A percentile compares a stretch with the other conserved stretches of the same genome.
These are phyloP conservation scores for Nerophis ophidion DNA, from an alignment of 2,113 vertebrate species.

Conservation along the genomic window DNA sequence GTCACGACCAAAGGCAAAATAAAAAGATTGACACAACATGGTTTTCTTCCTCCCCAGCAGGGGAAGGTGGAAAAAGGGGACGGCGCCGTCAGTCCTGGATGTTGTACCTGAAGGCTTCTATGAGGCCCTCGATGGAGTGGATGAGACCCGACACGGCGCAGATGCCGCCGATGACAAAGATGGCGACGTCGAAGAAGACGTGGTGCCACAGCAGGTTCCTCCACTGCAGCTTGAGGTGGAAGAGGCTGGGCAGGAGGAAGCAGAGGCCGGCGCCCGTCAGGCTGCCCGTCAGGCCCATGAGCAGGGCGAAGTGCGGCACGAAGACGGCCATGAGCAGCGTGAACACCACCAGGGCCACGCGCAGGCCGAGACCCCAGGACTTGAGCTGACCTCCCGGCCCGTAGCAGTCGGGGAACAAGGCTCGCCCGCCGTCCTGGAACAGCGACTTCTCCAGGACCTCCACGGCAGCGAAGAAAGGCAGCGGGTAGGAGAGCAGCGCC, in stretches of 20 bases:
- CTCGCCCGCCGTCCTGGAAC: conserved; percentile 85
- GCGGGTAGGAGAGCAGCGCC: conserved; percentile 88
- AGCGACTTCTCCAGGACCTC: conserved; percentile 91
- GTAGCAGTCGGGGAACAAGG: conserved; percentile 87
- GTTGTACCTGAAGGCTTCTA: conserved; percentile 87
- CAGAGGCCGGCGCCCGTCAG: conserved; percentile 93
- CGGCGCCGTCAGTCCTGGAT: conserved; percentile 75
- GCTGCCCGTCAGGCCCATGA: conserved; percentile 96
- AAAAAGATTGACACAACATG: conserved; percentile 61
- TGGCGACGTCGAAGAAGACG: conserved; percentile 94
- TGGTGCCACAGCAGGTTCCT: conserved; percentile 94
- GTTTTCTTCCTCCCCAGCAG: conserved; percentile 12
- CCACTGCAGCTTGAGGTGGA: conserved; percentile 95
- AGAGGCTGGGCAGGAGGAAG: conserved; percentile 94
- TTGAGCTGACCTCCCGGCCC: conserved; percentile 82
- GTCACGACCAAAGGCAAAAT: conserved; percentile 67
- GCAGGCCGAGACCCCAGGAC: conserved; percentile 87
- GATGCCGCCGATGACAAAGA: conserved; percentile 93
- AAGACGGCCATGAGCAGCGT: conserved; percentile 96
- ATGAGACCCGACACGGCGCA: conserved; percentile 94
- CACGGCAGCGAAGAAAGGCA: conserved; percentile 94
- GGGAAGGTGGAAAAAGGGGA: conserved; percentile 15
- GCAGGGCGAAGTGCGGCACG: conserved; percentile 92
- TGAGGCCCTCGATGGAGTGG: conserved; percentile 92
- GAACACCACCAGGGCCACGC: conserved; percentile 86